Evolutionary conservation across 2,888 invertebrate genomes (phyloP), one percentile per base, ranked within the genome.

Genomic region (Exocentrus adspersus): DNA sequence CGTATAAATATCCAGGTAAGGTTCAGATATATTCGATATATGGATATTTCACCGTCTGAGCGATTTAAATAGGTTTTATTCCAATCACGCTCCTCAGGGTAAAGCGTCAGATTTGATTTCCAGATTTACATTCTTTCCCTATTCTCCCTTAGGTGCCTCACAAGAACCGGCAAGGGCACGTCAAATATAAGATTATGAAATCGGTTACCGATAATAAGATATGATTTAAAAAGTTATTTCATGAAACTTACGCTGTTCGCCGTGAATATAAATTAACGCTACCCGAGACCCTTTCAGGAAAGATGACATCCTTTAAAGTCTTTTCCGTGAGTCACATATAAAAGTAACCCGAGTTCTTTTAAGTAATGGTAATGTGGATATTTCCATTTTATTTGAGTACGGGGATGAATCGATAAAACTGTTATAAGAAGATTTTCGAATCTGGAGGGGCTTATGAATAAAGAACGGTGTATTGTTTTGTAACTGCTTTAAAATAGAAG

Each of bases 1-100:
- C 14, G 24, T 48, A 7, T 14, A 14, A 12, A 24, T 48, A n/a
- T 24, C 24, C 24, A 14, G 24, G 24, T n/a, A 24, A 24, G 24
- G 24, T 21, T 48, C 16, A 2, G n/a, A 28, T 30, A 12, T 48
- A 24, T 24, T 14, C 24, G 24, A 48, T 17, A 14, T 14, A 48
- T n/a, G n/a, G n/a, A n/a, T n/a, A n/a, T 24, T 16, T n/a, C 21
- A 48, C 46, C 12, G 6, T 48, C 28, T 12, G 14, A 14, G 14
- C 2, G 20, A 53, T 53, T 53, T 53, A 53, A 19, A 52, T 37
- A 41, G 10, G 42, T n/a, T 53, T 41, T 53, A 53, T 53, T 42
- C 53, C 19, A 14, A 20, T 21, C 53, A 42, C 53, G 53, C 20
- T 14, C 16, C 21, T 42, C 32, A 21, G 20, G 14, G 24, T 21